Conservation (phyloP, 2,888 invertebrate species). For the Epistrophe grossulariae region DNA sequence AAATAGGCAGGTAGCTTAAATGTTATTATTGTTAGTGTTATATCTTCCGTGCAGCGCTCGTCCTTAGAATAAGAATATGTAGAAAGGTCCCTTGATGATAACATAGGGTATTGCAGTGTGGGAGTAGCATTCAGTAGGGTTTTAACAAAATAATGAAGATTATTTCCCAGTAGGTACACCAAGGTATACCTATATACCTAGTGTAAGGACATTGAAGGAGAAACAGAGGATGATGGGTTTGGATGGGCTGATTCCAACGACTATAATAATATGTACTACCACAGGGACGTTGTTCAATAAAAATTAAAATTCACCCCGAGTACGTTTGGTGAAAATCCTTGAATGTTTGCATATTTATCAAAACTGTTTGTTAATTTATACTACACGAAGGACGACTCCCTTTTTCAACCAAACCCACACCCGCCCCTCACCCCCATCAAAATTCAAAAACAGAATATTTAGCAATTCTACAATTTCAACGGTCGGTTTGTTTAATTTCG, state of each 20-base stretch:
- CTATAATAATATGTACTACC: too few species aligned
- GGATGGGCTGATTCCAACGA: slow-evolving; percentile 2
- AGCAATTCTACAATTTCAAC: slow-evolving; percentile 70
- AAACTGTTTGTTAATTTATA: slow-evolving; percentile 75
- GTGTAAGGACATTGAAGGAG: background rate
- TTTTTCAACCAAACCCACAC: too few species aligned
- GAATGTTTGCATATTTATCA: slow-evolving; percentile 76
- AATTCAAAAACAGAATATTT: slow-evolving; percentile 64
- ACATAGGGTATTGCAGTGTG: slow-evolving; percentile 6
- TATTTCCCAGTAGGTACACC: slow-evolving; percentile 22
- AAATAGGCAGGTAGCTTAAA: slow-evolving; percentile 83
- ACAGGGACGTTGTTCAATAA: slow-evolving; percentile 68
- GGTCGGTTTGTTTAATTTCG: slow-evolving; percentile 73
- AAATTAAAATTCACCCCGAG: slow-evolving; percentile 75
- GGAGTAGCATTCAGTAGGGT: background rate
- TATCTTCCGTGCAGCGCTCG: slow-evolving; percentile 45
- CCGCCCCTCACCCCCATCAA: background rate
- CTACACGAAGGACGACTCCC: slow-evolving; percentile 49
- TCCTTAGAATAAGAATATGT: slow-evolving; percentile 60
- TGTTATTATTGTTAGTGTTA: slow-evolving; percentile 80
- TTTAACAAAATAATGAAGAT: slow-evolving; percentile 50
- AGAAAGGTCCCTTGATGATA: slow-evolving; percentile 8
- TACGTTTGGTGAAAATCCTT: slow-evolving; percentile 71
- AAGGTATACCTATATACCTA: background rate
- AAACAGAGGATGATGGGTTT: too few species aligned